These are phyloP conservation scores for Halcyon malimbica DNA, from an alignment of 2,113 vertebrate species.

Conservation along the genomic window DNA sequence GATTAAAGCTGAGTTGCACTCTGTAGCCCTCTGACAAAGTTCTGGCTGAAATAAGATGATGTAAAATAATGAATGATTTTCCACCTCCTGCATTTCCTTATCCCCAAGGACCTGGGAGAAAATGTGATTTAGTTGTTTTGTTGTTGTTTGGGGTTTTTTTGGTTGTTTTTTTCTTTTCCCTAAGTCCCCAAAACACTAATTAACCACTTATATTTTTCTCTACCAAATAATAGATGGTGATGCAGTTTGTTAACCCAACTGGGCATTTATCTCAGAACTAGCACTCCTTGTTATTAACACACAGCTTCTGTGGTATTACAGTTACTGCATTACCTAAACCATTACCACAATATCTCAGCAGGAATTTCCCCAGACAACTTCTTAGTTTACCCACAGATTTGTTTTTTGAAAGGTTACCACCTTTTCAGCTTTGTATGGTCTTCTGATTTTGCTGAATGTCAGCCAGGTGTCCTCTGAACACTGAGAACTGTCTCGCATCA, in stretches of 20 bases:
- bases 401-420: neutral
- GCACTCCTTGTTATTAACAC: slow-evolving; percentile 16
- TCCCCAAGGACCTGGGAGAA: neutral
- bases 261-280: neutral
- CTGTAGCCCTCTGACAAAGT: neutral
- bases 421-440: neutral
- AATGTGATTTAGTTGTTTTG: neutral
- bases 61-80: slow-evolving; percentile 4
- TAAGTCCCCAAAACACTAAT: slow-evolving; percentile 55
- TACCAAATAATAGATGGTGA: slow-evolving; percentile 29
- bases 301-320: neutral
- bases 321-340: neutral
- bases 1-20: slow-evolving; percentile 19
- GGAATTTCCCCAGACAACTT: neutral
- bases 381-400: neutral
- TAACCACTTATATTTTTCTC: slow-evolving; percentile 56
- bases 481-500: neutral
- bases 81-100: neutral
- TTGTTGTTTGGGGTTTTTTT: neutral
- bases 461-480: neutral
- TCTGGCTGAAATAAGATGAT: slow-evolving; percentile 13
- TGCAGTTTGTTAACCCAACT: slow-evolving; percentile 36
- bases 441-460: neutral
- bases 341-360: neutral
- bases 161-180: neutral